phyloP scores from a whole-genome alignment of 2,113 vertebrate genomes.

The Tragelaphus imberbis region DNA sequence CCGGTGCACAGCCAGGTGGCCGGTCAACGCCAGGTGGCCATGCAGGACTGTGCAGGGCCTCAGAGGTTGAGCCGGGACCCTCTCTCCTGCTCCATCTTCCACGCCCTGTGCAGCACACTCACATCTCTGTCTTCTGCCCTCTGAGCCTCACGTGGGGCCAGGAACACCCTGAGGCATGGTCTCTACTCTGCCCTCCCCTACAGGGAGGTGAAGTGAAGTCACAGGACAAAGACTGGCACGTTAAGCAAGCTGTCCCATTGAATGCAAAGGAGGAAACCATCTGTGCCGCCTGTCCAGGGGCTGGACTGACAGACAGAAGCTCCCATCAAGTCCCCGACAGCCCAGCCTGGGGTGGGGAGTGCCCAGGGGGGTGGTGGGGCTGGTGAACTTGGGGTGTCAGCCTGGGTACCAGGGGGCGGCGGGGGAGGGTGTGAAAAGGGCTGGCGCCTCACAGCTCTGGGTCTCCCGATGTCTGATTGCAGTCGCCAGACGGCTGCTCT shows the following conservation, averaged over 20 bases:
- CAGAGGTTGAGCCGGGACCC: no score
- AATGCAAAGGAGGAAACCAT: background rate
- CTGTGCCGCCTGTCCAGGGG: background rate
- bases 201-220: background rate
- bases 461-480: background rate
- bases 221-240: background rate
- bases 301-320: fast-evolving
- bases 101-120: fast-evolving
- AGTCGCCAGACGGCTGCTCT: background rate
- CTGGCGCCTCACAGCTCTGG: fast-evolving
- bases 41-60: background rate
- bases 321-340: fast-evolving
- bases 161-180: background rate
- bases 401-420: fast-evolving
- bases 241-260: background rate
- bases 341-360: background rate
- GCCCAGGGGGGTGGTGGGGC: no score
- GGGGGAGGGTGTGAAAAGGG: no score
- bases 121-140: background rate
- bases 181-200: background rate
- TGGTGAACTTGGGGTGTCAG: background rate
- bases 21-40: fast-evolving
- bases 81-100: background rate
- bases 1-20: no score
- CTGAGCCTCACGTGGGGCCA: background rate